Conservation (phyloP, 2,113 vertebrate genomes). For the Grammomys surdaster region DNA sequence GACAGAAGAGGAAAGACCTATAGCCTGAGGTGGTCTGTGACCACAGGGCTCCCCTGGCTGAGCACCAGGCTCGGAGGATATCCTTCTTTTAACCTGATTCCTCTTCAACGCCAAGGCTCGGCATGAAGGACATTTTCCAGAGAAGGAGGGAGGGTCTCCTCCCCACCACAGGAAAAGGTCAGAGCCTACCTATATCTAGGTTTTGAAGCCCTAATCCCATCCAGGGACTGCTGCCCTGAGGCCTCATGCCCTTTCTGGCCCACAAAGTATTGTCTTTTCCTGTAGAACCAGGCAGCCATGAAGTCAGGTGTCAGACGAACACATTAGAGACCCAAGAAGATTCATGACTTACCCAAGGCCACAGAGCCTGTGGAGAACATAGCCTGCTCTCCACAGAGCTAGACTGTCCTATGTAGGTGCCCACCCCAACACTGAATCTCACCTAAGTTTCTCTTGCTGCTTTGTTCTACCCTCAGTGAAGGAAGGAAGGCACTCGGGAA, state of each 20-base stretch:
- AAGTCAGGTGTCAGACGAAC: neutral
- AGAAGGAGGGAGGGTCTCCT: neutral
- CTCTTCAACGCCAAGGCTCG: neutral
- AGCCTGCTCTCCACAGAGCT: neutral
- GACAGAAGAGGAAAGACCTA: too few species aligned
- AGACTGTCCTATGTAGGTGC: neutral
- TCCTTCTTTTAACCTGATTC: neutral
- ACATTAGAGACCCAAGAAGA: neutral
- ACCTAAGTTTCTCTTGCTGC: neutral
- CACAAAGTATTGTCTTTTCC: neutral
- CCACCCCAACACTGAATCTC: accelerated
- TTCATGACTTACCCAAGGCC: neutral
- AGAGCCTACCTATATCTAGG: neutral
- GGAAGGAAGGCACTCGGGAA: accelerated
- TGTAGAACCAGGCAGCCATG: neutral
- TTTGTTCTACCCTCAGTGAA: neutral
- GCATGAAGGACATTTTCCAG: neutral
- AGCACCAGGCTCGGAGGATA: neutral
- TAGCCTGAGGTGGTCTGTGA: neutral
- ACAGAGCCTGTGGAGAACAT: neutral
- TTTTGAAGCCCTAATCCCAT: accelerated
- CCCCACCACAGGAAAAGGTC: neutral
- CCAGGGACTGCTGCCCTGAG: neutral
- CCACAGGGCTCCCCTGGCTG: neutral
- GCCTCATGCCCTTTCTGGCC: neutral